Conservation (phyloP, 2,797 vertebrate genomes). For the Onychomys arenicola region DNA sequence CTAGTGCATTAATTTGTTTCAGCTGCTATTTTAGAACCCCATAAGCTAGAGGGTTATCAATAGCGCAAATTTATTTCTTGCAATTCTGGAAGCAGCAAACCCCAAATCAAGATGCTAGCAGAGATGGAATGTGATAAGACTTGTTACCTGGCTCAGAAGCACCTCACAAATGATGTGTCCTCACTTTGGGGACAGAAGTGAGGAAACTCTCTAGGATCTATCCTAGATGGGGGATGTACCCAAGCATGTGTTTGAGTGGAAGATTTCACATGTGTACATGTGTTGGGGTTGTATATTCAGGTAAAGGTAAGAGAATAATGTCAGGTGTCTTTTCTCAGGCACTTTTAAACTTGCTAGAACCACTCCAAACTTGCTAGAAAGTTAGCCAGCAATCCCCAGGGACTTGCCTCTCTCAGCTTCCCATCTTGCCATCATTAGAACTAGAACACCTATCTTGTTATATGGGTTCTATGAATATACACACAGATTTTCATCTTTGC, state of each 20-base stretch:
- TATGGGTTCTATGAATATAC: background rate
- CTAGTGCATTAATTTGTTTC: background rate
- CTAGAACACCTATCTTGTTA: background rate
- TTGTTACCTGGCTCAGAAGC: background rate
- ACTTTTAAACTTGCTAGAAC: background rate
- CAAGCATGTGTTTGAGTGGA: background rate
- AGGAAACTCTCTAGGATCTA: background rate
- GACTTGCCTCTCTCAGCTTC: background rate
- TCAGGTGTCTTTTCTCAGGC: background rate
- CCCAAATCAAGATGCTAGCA: background rate
- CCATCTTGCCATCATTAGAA: background rate
- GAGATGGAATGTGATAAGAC: background rate
- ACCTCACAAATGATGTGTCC: background rate
- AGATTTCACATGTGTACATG: background rate
- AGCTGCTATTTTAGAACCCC: background rate
- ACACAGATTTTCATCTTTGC: background rate
- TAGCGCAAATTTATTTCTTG: background rate
- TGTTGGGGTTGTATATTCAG: background rate
- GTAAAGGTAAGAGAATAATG: background rate
- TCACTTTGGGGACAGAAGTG: background rate
- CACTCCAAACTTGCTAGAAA: background rate
- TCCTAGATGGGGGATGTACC: background rate
- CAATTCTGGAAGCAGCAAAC: background rate
- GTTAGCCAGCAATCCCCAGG: background rate
- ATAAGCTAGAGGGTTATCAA: background rate